These are phyloP conservation scores for Polypterus bichir DNA, from an alignment of 2,113 vertebrate species.

Conservation along the genomic window DNA sequence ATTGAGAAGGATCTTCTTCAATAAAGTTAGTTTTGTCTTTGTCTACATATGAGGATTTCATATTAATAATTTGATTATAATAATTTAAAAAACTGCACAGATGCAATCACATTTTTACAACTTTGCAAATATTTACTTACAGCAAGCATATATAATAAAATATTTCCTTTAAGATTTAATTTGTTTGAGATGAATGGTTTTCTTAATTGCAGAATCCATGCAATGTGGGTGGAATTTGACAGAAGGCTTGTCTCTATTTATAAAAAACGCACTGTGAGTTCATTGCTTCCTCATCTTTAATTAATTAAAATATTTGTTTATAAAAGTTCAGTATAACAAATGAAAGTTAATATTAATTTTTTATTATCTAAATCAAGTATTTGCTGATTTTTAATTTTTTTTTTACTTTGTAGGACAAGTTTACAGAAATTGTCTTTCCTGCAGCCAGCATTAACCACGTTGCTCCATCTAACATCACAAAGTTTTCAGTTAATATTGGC, in stretches of 20 bases:
- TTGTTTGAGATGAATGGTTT: background rate
- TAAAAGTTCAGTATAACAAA: no score
- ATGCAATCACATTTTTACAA: no score
- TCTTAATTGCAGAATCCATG: slow-evolving; percentile 34
- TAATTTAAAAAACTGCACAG: no score
- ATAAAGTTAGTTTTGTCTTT: no score
- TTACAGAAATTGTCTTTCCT: slow-evolving; percentile 52
- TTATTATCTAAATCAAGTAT: background rate
- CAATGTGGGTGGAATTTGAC: slow-evolving; percentile 45
- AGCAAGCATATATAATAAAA: no score
- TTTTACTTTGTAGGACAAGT: slow-evolving; percentile 37
- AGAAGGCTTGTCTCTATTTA: slow-evolving; percentile 49
- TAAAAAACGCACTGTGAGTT: slow-evolving; percentile 52
- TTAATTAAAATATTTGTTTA: background rate
- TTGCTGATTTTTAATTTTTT: background rate
- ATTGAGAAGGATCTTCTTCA: no score
- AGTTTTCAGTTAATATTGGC: slow-evolving; percentile 44
- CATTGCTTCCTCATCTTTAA: no score
- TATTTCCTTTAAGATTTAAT: no score
- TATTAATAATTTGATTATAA: no score
- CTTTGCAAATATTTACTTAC: no score
- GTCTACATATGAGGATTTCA: no score
- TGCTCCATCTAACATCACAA: slow-evolving; percentile 32
- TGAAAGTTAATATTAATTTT: background rate
- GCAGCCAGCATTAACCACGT: slow-evolving; percentile 48